Evolutionary conservation across 1,140 invertebrate species (phyloP), one percentile per base, ranked within the genome.

Genomic region (Maniola jurtina): DNA sequence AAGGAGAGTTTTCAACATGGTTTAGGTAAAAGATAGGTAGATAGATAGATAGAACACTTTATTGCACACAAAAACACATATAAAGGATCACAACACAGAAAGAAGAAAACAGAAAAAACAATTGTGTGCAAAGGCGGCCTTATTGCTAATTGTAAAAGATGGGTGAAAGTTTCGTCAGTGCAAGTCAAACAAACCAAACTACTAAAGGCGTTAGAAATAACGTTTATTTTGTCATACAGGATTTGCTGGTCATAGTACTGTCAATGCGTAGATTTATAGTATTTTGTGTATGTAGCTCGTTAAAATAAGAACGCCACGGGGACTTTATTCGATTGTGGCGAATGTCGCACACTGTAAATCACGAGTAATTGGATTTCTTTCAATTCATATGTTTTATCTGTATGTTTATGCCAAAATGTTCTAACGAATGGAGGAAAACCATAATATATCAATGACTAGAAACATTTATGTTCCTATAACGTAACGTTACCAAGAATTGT

Each of bases 181-280:
- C 25, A 4, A n/a, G 25, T 25, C 4, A 25, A 4, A 1, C 25
- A 25, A 42, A 13, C 40, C 13, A 9, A 42, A 42, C 40, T 0
- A 42, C 40, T 42, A 13, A 42, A 13, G n/a, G n/a, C 40, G 5
- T 42, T 42, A 42, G 40, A 42, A 42, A 1, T 42, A 42, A 42
- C 40, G 1, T 13, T 42, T 42, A 42, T 13, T 66, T 66, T 60
- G 64, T 66, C 64, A 66, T 66, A 33, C 57, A 55, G 64, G 54
- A 69, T 61, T 69, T 64, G 55, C 64, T 63, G 57, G 71, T 81
- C 82, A 83, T 80, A 69, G 74, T 66, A 48, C 66, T 76, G 82
- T 78, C 76, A 73, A 68, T 64, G 50, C 60, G 34, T 63, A 69
- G 77, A 85, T 85, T 83, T 85, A 83, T 82, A 2, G 74, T 75